These are phyloP conservation scores for Maniola hyperantus DNA, from an alignment of 2,888 invertebrate genomes.

Conservation along the genomic window DNA sequence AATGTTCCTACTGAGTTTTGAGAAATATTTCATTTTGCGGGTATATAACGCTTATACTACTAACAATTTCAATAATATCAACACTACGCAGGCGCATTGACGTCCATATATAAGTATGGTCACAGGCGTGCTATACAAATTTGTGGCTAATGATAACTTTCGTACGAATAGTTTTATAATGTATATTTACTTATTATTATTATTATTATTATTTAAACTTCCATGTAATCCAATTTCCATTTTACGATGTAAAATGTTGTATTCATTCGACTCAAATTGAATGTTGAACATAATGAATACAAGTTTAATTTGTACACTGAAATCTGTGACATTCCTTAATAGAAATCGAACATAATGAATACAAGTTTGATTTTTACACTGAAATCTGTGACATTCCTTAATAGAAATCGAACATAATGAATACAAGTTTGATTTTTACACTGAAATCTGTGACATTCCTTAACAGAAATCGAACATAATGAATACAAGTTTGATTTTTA, in stretches of 20 bases:
- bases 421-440: background rate
- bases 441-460: background rate
- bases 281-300: background rate
- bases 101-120: conserved; percentile 23
- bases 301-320: background rate
- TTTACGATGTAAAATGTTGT: background rate
- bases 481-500: background rate
- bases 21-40: background rate
- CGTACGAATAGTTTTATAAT: conserved; percentile 34
- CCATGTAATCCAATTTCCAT: conserved; percentile 34
- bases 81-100: conserved; percentile 35
- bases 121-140: conserved; percentile 19
- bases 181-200: conserved; percentile 31
- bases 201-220: conserved; percentile 25
- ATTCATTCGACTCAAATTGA: background rate
- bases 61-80: background rate
- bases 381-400: background rate
- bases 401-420: background rate
- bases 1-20: too few species aligned
- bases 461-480: background rate
- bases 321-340: background rate
- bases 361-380: background rate
- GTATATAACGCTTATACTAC: background rate
- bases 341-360: background rate
- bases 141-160: conserved; percentile 37